These are phyloP conservation scores for Drosophila colorata DNA, from an alignment of 2,888 invertebrate species.

Conservation along the genomic window DNA sequence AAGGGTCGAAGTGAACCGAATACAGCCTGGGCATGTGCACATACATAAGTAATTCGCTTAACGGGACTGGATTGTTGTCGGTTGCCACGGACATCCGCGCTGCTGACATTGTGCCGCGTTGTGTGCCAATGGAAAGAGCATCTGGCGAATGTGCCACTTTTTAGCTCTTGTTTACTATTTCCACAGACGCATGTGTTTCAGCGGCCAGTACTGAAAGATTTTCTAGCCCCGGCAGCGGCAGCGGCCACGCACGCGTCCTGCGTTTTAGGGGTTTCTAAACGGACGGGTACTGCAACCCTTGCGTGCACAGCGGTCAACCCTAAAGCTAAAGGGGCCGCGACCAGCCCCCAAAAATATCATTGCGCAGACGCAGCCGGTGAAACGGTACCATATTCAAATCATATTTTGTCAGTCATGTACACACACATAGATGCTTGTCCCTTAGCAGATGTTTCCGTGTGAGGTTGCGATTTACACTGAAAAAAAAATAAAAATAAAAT, in stretches of 20 bases:
- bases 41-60: not conserved
- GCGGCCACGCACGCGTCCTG: conserved; percentile 9
- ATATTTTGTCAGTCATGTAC: conserved; percentile 8
- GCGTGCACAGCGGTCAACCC: conserved; percentile 12
- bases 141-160: conserved; percentile 5
- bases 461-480: conserved; percentile 26
- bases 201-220: not conserved
- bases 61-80: not conserved
- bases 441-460: conserved; percentile 41
- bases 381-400: conserved; percentile 15
- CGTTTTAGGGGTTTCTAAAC: conserved; percentile 1
- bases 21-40: not conserved
- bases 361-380: conserved; percentile 12
- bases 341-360: conserved; percentile 49
- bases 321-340: conserved; percentile 42
- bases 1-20: no score
- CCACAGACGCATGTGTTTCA: not conserved
- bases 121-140: not conserved
- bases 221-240: not conserved
- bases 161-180: no score
- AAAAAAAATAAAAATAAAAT: not conserved
- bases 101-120: not conserved
- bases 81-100: conserved; percentile 6
- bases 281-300: conserved; percentile 18
- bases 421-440: conserved; percentile 2